Base-by-base conservation (phyloP, 1,140 invertebrate genomes). In the Drosophila bifasciata region DNA sequence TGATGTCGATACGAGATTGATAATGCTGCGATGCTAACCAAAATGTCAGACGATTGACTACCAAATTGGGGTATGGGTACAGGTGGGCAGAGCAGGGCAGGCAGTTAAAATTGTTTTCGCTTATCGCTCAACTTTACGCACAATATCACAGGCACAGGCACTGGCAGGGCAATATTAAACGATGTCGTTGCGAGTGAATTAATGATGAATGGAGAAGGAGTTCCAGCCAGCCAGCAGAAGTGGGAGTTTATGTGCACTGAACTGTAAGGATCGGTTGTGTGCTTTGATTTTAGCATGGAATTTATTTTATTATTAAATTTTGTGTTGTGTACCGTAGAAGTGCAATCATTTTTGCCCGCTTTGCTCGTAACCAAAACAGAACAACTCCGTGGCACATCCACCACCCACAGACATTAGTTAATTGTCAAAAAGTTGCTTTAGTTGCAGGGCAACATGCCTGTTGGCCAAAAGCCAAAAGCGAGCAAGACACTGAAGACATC, bases 381-480 rank as follows among this genome's bases (percentile, higher is more conserved):
- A n/a, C n/a, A n/a, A n/a, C n/a, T n/a, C n/a, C n/a, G n/a, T n/a
- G n/a, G n/a, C n/a, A n/a, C n/a, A 39, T 16, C 4, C 8, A 55
- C n/a, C 25, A 25, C 62, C 45, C 58, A 66, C 75, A 76, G 80
- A 80, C 80, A 85, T 86, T 85, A 86, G 80, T 86, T 86, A 85
- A 85, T 85, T 85, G 81, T 86, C 81, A 68, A 11, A 68, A 11
- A 36, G 52, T 43, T 62, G 55, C 51, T 53, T 48, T 50, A 56
- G 66, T 73, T 76, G 11, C 32, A 45, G 59, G 57, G 66, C 49
- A 25, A 85, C 80, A 85, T 86, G 80, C 80, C 73, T 44, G n/a
- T 86, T 85, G 80, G 80, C 80, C 77, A 63, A 86, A 74, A 74
- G 80, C 80, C 67, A 69, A 32, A 59, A 58, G 58, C n/a, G 48